Percentiles rank a stretch among this genome's conserved stretches.
These are phyloP conservation scores for Pristionchus arcanus DNA, from an alignment of 2,888 invertebrate species.

Conservation along the genomic window DNA sequence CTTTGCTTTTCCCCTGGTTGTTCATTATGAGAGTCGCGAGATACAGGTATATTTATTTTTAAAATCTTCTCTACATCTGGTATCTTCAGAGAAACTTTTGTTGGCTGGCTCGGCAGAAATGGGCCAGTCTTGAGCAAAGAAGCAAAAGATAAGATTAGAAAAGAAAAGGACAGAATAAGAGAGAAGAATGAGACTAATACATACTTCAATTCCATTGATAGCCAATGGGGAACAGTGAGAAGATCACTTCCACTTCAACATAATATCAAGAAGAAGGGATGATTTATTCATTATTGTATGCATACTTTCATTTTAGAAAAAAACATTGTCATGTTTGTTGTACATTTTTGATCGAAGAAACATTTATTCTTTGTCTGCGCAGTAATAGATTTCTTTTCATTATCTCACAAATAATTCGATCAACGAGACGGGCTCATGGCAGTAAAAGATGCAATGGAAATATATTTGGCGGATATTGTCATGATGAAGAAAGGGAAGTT, in stretches of 20 bases:
- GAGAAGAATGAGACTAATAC: neutral
- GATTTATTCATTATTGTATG: neutral
- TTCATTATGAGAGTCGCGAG: neutral
- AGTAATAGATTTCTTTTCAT: neutral
- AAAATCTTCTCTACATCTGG: neutral
- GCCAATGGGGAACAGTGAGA: neutral
- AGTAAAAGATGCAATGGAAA: neutral
- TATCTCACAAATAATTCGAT: constrained; percentile 3
- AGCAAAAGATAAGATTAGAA: neutral
- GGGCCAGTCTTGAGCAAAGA: neutral
- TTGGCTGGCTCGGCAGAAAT: neutral
- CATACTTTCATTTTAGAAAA: neutral
- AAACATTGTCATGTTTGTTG: neutral
- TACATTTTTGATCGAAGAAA: neutral
- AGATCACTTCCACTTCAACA: neutral
- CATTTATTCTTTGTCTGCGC: neutral
- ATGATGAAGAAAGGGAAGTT: neutral
- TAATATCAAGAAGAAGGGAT: neutral
- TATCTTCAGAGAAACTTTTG: neutral
- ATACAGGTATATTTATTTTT: neutral
- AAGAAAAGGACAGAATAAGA: neutral
- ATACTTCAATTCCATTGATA: neutral
- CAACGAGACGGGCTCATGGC: constrained; percentile 17
- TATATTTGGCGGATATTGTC: constrained; percentile 29
- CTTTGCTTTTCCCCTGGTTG: constrained; percentile 45